Base-by-base conservation (phyloP, 92 coral and sea anemone genomes). In the Phymanthus crucifer region DNA sequence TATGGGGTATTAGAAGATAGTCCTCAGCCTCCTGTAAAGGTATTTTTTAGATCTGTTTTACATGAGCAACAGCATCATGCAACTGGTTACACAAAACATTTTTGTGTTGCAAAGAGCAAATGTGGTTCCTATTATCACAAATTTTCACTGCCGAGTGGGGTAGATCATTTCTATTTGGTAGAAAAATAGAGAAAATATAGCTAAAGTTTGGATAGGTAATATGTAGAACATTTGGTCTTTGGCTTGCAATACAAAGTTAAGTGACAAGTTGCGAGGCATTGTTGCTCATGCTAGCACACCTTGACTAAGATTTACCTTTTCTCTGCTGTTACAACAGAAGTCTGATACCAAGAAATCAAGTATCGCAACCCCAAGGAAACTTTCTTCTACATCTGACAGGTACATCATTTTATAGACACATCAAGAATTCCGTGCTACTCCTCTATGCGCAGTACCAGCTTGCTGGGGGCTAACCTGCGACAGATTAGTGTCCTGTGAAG, bases 301-400 rank as follows among this genome's bases (percentile, higher is more conserved):
- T 0, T 54, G 19, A 54, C 27, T 11, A 10, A 27, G 11, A 11
- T 33, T 61, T 24, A 26, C 26, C 34, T 17, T 61, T 61, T 34
- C 47, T 69, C 32, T 35, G 2, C 10, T 69, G 35, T 34, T 17
- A 61, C 31, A 34, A 19, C 35, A 32, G 50, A 79, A 79, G 67
- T 19, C 46, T 4, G 31, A 12, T 32, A 31, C 61, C 47, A 79
- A 68, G 43, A 74, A 31, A 74, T 46, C 78, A 47, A 70, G 67
- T 31, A 18, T 40, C 19, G 40, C 6, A 6, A 69, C 83, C 19
- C 83, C 83, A 23, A 79, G 48, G 34, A 79, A 38, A 50, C 14
- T 1, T 21, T 67, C 74, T 19, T 27, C 69, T 32, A 21, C 82
- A 9, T 31, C 80, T 13, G 43, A 16, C 1, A 17, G 18, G 21